Base-by-base conservation (phyloP, 1,140 invertebrate genomes). In the Sycobia sp. region DNA sequence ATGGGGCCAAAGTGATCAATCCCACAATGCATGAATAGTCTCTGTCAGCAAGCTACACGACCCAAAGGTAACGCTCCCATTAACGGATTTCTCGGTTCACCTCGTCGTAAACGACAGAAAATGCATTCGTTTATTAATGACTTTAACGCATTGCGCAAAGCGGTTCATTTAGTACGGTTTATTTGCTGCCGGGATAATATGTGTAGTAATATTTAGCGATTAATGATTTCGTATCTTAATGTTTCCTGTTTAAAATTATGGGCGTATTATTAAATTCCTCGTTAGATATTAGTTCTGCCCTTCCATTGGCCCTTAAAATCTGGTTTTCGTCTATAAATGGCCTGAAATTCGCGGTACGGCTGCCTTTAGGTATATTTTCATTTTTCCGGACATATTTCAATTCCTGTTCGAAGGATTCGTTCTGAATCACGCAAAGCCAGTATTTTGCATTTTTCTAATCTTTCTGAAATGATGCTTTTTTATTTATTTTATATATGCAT, bases 1-100 rank as follows among this genome's bases (percentile, higher is more conserved):
- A n/a, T n/a, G n/a, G n/a, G 74, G 0, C 73, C 73, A 49, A 73
- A 76, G 39, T 71, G 77, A 49, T 79, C 74, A 0, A 76, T 34
- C 0, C 76, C 74, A 0, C 60, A 65, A 36, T 69, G 65, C 3
- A 62, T 69, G 41, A 78, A 78, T 0, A n/a, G n/a, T n/a, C n/a
- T n/a, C n/a, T n/a, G n/a, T n/a, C n/a, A n/a, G n/a, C n/a, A n/a
- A n/a, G n/a, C n/a, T n/a, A n/a, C n/a, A n/a, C n/a, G n/a, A n/a
- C n/a, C n/a, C n/a, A n/a, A n/a, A n/a, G n/a, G n/a, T n/a, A n/a
- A n/a, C n/a, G n/a, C n/a, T n/a, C n/a, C n/a, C n/a, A n/a, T n/a
- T n/a, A n/a, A n/a, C n/a, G n/a, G n/a, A n/a, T n/a, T n/a, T n/a
- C n/a, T n/a, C n/a, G n/a, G n/a, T n/a, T n/a, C n/a, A n/a, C n/a